Evolutionary conservation across 1,140 invertebrate species (phyloP), one percentile per base, ranked within the genome.

Genomic region (Hirudo medicinalis): DNA sequence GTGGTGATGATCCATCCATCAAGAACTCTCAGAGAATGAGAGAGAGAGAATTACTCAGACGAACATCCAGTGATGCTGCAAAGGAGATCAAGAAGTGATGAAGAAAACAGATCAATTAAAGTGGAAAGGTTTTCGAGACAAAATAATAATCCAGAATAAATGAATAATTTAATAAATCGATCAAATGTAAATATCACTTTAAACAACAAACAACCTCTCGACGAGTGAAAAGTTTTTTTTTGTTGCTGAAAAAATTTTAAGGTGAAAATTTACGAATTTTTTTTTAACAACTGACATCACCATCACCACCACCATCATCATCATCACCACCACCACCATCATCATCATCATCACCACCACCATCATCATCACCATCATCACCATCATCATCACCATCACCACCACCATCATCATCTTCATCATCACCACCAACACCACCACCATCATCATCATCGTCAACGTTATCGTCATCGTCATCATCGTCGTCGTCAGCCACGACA

Each of bases 321-420:
- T 63, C 29, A 13, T 63, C 57, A 11, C 17, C 57, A 11, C 13
- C 57, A 13, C 17, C 57, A 22, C 8, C 22, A 25, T 63, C 29
- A 25, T 25, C 57, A n/a, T 63, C 57, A 22, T 63, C 57, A 63
- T 63, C 57, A 11, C 17, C 20, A 63, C 1, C 20, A n/a, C 17
- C 11, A 63, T 57, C 54, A 57, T 57, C 54, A 57, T 57, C 54
- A 57, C 9, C 54, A n/a, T 57, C 54, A 57, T 25, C 25, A 57
- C 9, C 54, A 57, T 57, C 54, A 57, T 57, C 54, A 57, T 57
- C 25, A n/a, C 9, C 54, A 57, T 25, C 25, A 57, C 9, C 54
- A 57, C 9, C 54, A 57, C 9, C 25, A 57, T 57, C 54, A 57
- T n/a, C 57, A 63, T 63, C 57, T 1, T 63, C 57, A 63, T n/a